A percentile compares a stretch with the other conserved stretches of the same genome.
These are phyloP conservation scores for Scaptomyza caliginosa DNA, from an alignment of 2,888 invertebrate species.

Conservation along the genomic window DNA sequence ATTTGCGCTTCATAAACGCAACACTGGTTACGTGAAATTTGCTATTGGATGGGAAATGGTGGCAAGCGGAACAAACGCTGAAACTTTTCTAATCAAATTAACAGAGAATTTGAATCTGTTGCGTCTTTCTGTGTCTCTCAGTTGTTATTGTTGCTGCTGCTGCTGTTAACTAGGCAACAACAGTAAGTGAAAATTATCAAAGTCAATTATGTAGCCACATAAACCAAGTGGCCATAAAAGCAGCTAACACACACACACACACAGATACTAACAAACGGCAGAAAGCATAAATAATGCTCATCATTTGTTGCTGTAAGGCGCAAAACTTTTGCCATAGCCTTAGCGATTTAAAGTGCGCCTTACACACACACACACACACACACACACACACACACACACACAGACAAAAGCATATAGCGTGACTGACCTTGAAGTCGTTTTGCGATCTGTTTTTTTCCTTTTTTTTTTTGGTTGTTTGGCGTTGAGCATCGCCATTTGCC, in stretches of 20 bases:
- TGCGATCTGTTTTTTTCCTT: slow-evolving; percentile 23
- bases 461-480: neutral
- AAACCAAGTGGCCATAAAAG: slow-evolving; percentile 53
- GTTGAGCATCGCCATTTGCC: slow-evolving; percentile 41
- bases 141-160: slow-evolving; percentile 11
- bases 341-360: slow-evolving; percentile 50
- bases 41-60: neutral
- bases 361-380: slow-evolving; percentile 6
- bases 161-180: slow-evolving; percentile 53
- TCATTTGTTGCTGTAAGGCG: slow-evolving; percentile 45
- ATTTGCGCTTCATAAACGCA: slow-evolving; percentile 44
- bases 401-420: neutral
- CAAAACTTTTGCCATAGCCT: slow-evolving; percentile 51
- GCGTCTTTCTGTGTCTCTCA: slow-evolving; percentile 26
- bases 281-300: slow-evolving; percentile 55
- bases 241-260: slow-evolving; percentile 17
- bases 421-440: slow-evolving; percentile 47
- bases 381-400: slow-evolving; percentile 3
- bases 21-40: neutral
- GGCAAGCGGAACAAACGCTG: slow-evolving; percentile 2
- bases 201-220: slow-evolving; percentile 73
- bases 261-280: neutral
- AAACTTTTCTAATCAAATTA: slow-evolving; percentile 82
- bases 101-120: slow-evolving; percentile 67
- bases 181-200: slow-evolving; percentile 80